phyloP scores from a whole-genome alignment of 2,113 vertebrate genomes.

The Cranoglanis bouderius region DNA sequence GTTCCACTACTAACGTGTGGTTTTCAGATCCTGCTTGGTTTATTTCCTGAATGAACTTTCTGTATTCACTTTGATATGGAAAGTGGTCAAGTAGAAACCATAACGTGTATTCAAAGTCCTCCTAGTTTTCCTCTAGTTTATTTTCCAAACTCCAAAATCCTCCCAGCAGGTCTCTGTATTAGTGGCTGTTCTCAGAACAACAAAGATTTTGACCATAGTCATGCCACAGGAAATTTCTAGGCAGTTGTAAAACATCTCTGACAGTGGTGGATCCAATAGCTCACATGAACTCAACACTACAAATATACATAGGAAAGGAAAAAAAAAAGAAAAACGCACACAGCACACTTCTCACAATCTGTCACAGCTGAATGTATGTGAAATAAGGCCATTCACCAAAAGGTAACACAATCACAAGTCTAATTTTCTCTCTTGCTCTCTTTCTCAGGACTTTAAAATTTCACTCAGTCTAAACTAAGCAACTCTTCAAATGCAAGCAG shows the following conservation, averaged over 20 bases:
- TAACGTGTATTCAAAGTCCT: background rate
- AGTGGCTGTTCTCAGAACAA: background rate
- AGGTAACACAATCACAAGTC: constrained; percentile 1
- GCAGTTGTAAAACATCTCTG: background rate
- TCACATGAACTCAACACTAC: no score
- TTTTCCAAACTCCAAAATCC: constrained; percentile 1
- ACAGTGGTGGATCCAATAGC: background rate
- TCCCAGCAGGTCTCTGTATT: background rate
- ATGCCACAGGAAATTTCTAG: background rate
- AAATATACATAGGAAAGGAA: background rate
- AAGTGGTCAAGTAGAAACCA: background rate
- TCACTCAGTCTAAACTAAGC: background rate
- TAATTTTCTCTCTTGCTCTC: background rate
- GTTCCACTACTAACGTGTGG: background rate
- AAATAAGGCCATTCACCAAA: background rate
- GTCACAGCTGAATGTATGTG: constrained; percentile 1
- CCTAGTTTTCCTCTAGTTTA: constrained; percentile 31
- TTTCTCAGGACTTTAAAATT: background rate
- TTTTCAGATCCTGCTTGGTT: background rate
- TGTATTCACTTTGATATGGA: background rate
- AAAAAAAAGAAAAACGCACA: background rate
- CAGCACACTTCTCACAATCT: background rate
- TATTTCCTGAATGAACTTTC: background rate
- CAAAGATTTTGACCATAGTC: background rate
- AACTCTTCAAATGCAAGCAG: background rate